phyloP scores from a whole-genome alignment of 2,113 vertebrate genomes.

The Sphyrna mokarran region DNA sequence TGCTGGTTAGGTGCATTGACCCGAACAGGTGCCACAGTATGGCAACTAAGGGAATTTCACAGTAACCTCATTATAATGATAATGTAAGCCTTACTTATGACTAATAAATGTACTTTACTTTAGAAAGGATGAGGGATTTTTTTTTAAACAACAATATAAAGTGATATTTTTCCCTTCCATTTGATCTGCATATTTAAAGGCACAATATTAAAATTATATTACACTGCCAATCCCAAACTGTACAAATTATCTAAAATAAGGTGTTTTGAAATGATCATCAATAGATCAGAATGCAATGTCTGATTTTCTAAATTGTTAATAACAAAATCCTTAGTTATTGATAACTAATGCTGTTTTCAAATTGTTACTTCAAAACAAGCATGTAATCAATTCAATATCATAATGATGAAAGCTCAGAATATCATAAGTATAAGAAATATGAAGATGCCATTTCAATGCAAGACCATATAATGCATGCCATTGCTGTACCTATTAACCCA shows the following conservation, averaged over 20 bases:
- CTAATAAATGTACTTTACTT: too few species aligned
- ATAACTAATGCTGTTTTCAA: background rate
- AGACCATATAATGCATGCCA: background rate
- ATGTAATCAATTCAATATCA: background rate
- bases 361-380: background rate
- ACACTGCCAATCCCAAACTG: background rate
- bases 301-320: background rate
- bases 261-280: background rate
- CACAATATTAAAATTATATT: background rate
- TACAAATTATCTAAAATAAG: background rate
- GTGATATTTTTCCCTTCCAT: background rate
- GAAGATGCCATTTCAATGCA: background rate
- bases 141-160: too few species aligned
- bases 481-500: background rate
- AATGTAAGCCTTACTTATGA: too few species aligned
- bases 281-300: background rate
- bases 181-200: background rate
- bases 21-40: too few species aligned
- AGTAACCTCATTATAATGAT: too few species aligned
- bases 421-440: background rate
- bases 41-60: too few species aligned
- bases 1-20: too few species aligned
- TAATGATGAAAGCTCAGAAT: background rate
- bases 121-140: too few species aligned
- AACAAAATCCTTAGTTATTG: background rate